Conservation (phyloP, 1,140 invertebrate species). For the Drosophila orosa region DNA sequence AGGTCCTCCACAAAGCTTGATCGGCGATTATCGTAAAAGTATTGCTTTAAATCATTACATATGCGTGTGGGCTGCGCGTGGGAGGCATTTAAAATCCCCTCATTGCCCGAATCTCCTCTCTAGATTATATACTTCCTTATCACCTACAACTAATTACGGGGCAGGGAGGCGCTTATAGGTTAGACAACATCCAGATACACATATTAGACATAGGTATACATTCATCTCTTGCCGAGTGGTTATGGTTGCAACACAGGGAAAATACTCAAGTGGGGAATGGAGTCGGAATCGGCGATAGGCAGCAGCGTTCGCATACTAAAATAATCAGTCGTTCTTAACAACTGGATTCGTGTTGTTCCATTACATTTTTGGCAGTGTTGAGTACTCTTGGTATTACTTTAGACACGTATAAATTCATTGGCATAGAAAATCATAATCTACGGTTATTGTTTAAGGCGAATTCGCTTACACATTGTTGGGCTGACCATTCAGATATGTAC, state of each 20-base stretch:
- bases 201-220: constrained; percentile 29
- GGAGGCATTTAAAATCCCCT: neutral
- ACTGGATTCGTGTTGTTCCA: constrained; percentile 44
- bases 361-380: constrained; percentile 76
- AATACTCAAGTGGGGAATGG: constrained; percentile 8
- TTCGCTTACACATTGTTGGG: constrained; percentile 9
- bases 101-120: neutral
- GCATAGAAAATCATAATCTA: constrained; percentile 54
- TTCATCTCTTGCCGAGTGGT: neutral
- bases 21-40: constrained; percentile 64
- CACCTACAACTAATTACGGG: constrained; percentile 53
- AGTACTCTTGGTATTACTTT: constrained; percentile 56
- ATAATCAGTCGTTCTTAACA: constrained; percentile 71
- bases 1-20: constrained; percentile 40
- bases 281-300: neutral
- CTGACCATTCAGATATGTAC: constrained; percentile 38
- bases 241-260: constrained; percentile 39
- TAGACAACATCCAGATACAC: constrained; percentile 52
- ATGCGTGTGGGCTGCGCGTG: constrained; percentile 12
- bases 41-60: constrained; percentile 65
- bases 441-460: constrained; percentile 45
- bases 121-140: constrained; percentile 36
- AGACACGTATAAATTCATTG: constrained; percentile 61
- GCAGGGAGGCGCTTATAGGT: constrained; percentile 24
- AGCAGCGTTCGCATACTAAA: constrained; percentile 35